These are phyloP conservation scores for Tetramorium parvispinum DNA, from an alignment of 1,140 invertebrate genomes.

Conservation along the genomic window DNA sequence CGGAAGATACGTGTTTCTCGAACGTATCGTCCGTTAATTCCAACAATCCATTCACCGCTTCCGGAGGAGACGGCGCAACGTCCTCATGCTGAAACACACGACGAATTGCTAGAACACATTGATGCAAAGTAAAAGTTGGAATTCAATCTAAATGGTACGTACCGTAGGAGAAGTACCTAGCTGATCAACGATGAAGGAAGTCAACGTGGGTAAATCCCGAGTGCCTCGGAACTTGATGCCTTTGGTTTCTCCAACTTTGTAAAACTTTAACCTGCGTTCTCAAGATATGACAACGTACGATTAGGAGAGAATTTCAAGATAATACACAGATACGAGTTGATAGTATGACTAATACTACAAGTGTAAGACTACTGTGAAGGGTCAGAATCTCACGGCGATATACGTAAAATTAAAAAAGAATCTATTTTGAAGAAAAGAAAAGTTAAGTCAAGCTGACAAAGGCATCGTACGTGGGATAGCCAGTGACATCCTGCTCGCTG, in stretches of 20 bases:
- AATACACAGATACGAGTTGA: conserved; percentile 26
- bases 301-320: neutral
- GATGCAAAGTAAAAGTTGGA: neutral
- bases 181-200: conserved; percentile 91
- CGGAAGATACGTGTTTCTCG: conserved; percentile 87
- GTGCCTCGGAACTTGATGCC: conserved; percentile 90
- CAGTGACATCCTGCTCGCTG: conserved; percentile 90
- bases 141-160: conserved; percentile 40
- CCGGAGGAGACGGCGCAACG: conserved; percentile 76
- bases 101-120: neutral
- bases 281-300: neutral
- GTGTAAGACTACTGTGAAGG: no score
- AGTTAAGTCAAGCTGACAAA: conserved; percentile 19
- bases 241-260: conserved; percentile 87
- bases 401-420: neutral
- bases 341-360: neutral
- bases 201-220: conserved; percentile 90
- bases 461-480: conserved; percentile 88
- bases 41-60: conserved; percentile 86
- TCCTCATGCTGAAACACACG: conserved; percentile 75
- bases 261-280: conserved; percentile 89
- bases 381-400: no score
- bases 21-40: conserved; percentile 92
- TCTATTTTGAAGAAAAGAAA: neutral
- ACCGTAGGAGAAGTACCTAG: conserved; percentile 84